Evolutionary conservation across 92 coral and sea anemone species (phyloP).

Genomic region (Porites divaricata): DNA sequence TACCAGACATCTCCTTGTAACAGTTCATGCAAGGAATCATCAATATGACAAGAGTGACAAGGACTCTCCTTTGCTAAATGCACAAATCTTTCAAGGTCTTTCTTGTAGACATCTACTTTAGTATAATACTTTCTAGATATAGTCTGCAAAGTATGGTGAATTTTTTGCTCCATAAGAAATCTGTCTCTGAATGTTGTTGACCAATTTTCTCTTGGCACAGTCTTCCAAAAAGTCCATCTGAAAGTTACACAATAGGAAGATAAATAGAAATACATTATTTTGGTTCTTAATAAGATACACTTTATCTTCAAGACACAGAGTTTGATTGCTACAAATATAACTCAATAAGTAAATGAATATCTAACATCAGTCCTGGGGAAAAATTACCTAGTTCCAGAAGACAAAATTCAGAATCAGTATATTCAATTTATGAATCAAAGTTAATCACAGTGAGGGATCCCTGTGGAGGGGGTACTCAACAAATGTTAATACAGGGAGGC

Average conservation of each 20-base stretch:
- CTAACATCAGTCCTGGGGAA: no score
- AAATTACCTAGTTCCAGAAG: no score
- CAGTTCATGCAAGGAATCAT: conserved; percentile 45
- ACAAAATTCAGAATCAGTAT: no score
- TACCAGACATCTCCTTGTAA: conserved; percentile 60
- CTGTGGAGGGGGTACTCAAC: no score
- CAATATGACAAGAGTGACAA: conserved; percentile 19
- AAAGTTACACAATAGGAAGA: not conserved
- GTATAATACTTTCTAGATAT: conserved; percentile 63
- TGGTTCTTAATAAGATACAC: not conserved
- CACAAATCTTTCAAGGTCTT: conserved; percentile 41
- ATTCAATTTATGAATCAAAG: no score
- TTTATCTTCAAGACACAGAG: no score
- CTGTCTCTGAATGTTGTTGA: conserved; percentile 60
- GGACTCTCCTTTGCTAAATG: conserved; percentile 40
- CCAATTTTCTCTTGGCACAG: conserved; percentile 64
- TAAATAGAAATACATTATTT: not conserved
- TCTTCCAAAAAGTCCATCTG: conserved; percentile 80
- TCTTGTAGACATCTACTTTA: conserved; percentile 64
- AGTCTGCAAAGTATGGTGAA: conserved; percentile 42
- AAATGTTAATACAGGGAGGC: no score
- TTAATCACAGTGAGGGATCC: no score
- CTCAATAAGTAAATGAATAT: no score
- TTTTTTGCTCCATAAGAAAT: conserved; percentile 51
- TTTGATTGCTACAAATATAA: no score